phyloP scores from a whole-genome alignment of 2,797 vertebrate species.

The Sarcoramphus papa region DNA sequence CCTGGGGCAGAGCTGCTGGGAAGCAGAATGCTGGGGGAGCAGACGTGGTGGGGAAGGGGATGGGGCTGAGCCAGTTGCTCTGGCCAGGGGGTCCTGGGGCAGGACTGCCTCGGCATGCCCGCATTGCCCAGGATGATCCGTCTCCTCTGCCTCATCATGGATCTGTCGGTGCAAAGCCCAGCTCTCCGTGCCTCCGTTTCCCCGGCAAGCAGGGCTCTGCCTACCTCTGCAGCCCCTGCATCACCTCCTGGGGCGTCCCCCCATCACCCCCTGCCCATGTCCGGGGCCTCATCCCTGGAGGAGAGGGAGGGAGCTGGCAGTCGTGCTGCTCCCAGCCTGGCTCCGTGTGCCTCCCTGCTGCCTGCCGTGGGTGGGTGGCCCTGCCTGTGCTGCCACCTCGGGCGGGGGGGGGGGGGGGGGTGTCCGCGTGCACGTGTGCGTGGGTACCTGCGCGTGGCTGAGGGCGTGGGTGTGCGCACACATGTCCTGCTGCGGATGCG shows the following conservation, averaged over 20 bases:
- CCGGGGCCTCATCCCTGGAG: background rate
- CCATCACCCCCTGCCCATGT: rapidly evolving
- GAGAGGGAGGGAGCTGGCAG: background rate
- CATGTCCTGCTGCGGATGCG: background rate
- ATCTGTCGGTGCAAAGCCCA: rapidly evolving
- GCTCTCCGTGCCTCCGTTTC: background rate
- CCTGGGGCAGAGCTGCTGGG: background rate
- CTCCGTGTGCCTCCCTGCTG: background rate
- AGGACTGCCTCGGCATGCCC: background rate
- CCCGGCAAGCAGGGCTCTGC: background rate
- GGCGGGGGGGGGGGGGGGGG: no score
- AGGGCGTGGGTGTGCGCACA: background rate
- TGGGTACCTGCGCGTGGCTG: background rate
- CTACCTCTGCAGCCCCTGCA: background rate
- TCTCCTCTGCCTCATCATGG: background rate
- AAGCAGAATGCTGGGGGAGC: background rate
- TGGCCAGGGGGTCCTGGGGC: rapidly evolving
- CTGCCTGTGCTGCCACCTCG: background rate
- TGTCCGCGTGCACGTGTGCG: background rate
- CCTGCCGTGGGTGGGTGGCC: background rate
- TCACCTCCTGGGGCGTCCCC: rapidly evolving
- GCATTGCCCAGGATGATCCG: background rate
- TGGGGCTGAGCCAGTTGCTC: background rate
- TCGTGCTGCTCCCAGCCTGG: background rate
- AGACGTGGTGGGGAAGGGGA: background rate